Percentiles rank a stretch among this genome's conserved stretches.
Conservation (phyloP, 2,888 invertebrate genomes). For the Brachypterus glaber region DNA sequence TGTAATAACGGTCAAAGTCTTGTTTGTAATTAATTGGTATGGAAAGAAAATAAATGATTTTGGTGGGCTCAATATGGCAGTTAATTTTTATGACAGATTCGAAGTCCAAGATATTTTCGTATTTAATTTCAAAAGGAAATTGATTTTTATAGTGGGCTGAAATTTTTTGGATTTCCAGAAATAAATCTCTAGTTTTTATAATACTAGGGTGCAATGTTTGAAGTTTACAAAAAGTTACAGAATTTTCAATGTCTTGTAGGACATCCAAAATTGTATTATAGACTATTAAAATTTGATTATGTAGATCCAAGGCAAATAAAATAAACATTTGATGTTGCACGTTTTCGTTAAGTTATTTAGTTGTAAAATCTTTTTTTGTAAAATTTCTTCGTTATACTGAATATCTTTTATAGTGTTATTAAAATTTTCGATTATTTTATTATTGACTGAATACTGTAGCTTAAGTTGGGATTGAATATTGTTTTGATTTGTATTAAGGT, state of each 20-base stretch:
- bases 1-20: constrained; percentile 11
- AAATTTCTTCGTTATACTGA: constrained; percentile 9
- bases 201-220: constrained; percentile 13
- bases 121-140: too few relatives aligned
- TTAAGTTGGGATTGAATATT: too few relatives aligned
- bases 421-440: too few relatives aligned
- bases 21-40: constrained; percentile 14
- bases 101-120: too few relatives aligned
- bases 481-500: too few relatives aligned
- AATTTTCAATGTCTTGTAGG: constrained; percentile 13
- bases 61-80: too few relatives aligned
- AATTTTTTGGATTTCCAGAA: constrained; percentile 9
- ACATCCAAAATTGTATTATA: constrained; percentile 6
- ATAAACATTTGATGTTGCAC: constrained; percentile 10
- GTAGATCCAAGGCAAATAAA: constrained; percentile 12
- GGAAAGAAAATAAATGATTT: constrained; percentile 13
- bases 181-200: constrained; percentile 12
- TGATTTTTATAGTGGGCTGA: too few relatives aligned
- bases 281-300: constrained; percentile 11
- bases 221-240: constrained; percentile 15
- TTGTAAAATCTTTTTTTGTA: constrained; percentile 1
- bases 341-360: constrained; percentile 1
- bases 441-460: too few relatives aligned
- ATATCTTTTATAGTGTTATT: too few relatives aligned
- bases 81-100: constrained; percentile 11